Base-by-base conservation (phyloP, 2,888 invertebrate species). In the Caradrina kadenii region DNA sequence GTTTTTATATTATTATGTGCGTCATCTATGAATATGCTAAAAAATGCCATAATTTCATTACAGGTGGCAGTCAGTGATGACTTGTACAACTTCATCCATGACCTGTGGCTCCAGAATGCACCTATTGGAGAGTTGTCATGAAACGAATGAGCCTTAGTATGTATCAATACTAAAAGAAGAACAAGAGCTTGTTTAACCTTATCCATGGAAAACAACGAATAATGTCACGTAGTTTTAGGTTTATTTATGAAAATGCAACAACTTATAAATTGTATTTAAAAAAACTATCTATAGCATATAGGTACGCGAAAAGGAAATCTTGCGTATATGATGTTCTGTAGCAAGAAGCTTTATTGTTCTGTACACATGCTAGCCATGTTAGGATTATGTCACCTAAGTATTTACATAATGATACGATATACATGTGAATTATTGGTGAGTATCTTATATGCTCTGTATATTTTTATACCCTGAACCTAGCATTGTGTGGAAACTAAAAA, bases 101-200 rank as follows among this genome's bases (percentile, higher is more conserved):
- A 98, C 88, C 95, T 99, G 90, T 99, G 99, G 99, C 97, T 99
- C 50, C 97, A 99, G 91, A 99, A 99, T 93, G 99, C 99, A 35
- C 99, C 99, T 0, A 99, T 99, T 86, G 99, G 99, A 60, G 99
- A 99, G 93, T 96, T 99, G 39, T 98, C 98, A 91, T 99, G 97
- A 98, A 89, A 89, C 21, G 8, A 65, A 45, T 72, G 26, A 56
- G 5, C 21, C 39, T 52, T 69, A 69, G 59, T 64, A 64, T 58
- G 56, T 35, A 64, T 17, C 13, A 60, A 68, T 62, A 68, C 71
- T 61, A 74, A 53, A 71, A 70, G 53, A 58, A 71, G 52, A 68
- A 61, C 19, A 63, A 39, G 62, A 82, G 73, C 75, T 75, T 67
- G 55, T 45, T 61, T 62, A 63, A 55, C 55, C 59, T 63, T 74